Conservation (phyloP, 2,113 vertebrate genomes). For the Strix aluco region DNA sequence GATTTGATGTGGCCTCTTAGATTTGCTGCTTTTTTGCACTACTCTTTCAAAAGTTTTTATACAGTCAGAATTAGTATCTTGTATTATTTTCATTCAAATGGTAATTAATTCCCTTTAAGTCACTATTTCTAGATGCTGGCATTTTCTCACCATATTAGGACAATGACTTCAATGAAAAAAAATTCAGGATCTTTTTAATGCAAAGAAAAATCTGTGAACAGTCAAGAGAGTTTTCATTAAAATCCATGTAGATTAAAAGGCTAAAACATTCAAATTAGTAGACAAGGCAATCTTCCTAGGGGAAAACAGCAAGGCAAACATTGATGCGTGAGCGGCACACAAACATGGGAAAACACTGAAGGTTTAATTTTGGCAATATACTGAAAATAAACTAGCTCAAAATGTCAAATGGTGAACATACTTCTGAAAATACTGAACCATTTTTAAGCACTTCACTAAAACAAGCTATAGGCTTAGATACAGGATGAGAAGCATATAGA, state of each 20-base stretch:
- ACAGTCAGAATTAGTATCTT: background rate
- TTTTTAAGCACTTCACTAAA: background rate
- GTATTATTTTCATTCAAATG: background rate
- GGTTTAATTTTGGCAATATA: background rate
- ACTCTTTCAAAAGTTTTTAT: background rate
- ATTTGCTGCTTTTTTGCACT: background rate
- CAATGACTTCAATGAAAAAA: constrained; percentile 6
- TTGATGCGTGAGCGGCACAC: constrained; percentile 29
- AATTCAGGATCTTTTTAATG: constrained; percentile 34
- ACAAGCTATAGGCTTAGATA: background rate
- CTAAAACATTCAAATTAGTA: constrained; percentile 46
- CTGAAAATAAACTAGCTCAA: constrained; percentile 31
- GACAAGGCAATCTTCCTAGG: constrained; percentile 26
- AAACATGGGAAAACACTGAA: background rate
- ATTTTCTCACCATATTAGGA: constrained; percentile 20
- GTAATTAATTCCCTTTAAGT: constrained; percentile 16
- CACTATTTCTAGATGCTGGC: background rate
- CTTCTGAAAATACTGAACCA: background rate
- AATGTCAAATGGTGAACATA: constrained; percentile 16
- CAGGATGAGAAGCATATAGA: background rate
- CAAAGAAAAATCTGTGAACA: constrained; percentile 54
- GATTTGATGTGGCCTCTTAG: background rate
- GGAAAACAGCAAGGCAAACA: constrained; percentile 37
- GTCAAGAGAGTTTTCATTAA: constrained; percentile 41
- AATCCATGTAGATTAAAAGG: constrained; percentile 56